phyloP scores from a whole-genome alignment of 2,113 vertebrate species.

The Circaetus gallicus region DNA sequence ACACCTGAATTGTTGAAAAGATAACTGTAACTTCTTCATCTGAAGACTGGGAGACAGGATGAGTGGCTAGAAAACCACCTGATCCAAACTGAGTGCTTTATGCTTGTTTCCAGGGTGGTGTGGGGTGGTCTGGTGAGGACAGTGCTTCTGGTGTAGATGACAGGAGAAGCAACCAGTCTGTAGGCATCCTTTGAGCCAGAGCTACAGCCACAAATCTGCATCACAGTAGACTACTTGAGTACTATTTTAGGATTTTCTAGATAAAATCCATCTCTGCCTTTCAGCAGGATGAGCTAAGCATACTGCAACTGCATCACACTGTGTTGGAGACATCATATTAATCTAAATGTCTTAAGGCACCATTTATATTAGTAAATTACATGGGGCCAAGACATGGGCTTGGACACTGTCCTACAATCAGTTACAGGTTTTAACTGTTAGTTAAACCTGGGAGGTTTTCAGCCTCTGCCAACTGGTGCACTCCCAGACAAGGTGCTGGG shows the following conservation, averaged over 20 bases:
- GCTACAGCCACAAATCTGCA: neutral
- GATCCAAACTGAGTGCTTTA: neutral
- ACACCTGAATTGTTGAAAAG: neutral
- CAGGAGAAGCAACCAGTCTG: neutral
- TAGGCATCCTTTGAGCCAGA: neutral
- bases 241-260: neutral
- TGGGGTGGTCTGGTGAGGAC: neutral
- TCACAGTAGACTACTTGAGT: neutral
- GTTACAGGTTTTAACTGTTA: neutral
- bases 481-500: neutral
- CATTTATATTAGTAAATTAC: neutral
- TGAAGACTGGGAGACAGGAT: neutral
- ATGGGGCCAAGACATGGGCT: too few relatives aligned
- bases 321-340: neutral
- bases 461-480: neutral
- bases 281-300: neutral
- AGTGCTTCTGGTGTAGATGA: neutral
- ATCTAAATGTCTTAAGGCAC: neutral
- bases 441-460: neutral
- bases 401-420: neutral
- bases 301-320: neutral
- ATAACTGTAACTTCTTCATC: neutral
- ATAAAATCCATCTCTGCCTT: neutral
- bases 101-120: neutral
- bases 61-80: neutral